Evolutionary conservation across 1,140 invertebrate species (phyloP).

Genomic region (Brevipalpus yothersi): DNA sequence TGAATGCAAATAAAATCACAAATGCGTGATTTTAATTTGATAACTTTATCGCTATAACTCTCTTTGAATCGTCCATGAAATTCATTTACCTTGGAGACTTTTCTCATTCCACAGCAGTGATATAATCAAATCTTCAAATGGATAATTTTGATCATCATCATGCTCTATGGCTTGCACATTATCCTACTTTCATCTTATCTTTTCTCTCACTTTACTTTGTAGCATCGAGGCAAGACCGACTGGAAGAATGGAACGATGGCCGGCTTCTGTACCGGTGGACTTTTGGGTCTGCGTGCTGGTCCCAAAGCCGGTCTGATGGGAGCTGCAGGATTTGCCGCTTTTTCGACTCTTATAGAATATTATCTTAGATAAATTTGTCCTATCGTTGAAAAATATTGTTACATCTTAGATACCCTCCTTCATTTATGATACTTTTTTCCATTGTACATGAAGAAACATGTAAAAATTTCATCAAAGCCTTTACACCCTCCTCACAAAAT

Average conservation of each 20-base stretch:
- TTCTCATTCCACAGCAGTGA: too few species aligned
- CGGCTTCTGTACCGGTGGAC: constrained; percentile 27
- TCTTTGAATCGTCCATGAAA: too few species aligned
- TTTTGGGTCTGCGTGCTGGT: constrained; percentile 86
- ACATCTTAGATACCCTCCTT: background rate
- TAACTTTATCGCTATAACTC: background rate
- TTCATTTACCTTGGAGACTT: too few species aligned
- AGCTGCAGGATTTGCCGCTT: constrained; percentile 79
- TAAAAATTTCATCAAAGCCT: too few species aligned
- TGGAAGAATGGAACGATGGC: constrained; percentile 32
- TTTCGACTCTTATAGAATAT: constrained; percentile 83
- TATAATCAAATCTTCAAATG: too few species aligned
- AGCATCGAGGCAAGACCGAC: constrained; percentile 73
- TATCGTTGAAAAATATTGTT: background rate
- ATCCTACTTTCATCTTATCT: too few species aligned
- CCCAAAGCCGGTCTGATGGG: constrained; percentile 72
- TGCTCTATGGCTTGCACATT: background rate
- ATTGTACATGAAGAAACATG: too few species aligned
- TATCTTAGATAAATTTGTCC: constrained; percentile 32
- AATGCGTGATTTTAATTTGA: background rate
- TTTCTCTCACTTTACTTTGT: constrained; percentile 21
- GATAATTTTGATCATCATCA: constrained; percentile 7
- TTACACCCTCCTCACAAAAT: too few species aligned
- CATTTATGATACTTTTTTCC: too few species aligned
- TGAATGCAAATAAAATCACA: background rate